Conservation (phyloP, 2,797 vertebrate genomes). For the Cyprinodon diabolis region DNA sequence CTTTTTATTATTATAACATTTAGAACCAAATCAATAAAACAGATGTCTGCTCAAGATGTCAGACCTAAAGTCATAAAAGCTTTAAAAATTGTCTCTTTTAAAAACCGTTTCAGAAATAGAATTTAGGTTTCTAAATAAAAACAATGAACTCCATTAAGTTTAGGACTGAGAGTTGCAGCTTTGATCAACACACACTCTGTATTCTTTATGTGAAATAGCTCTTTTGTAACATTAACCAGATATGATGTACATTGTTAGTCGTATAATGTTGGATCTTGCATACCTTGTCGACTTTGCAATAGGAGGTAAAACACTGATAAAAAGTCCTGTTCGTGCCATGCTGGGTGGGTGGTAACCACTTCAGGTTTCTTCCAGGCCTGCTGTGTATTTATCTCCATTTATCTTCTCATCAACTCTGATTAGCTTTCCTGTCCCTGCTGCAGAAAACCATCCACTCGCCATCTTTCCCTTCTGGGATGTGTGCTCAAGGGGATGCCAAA, state of each 20-base stretch:
- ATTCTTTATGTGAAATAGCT: too few species aligned
- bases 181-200: background rate
- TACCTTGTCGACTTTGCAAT: too few species aligned
- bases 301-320: too few species aligned
- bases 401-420: conserved; percentile 2
- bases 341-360: background rate
- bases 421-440: background rate
- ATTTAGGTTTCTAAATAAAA: too few species aligned
- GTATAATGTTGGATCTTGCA: too few species aligned
- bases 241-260: too few species aligned
- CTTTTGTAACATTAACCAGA: too few species aligned
- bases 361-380: too few species aligned
- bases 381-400: background rate
- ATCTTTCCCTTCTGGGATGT: background rate
- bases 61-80: background rate
- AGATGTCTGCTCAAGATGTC: background rate
- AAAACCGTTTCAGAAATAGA: too few species aligned
- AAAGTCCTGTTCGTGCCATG: background rate
- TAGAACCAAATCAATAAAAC: background rate
- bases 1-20: background rate
- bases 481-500: background rate
- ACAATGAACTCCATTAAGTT: too few species aligned
- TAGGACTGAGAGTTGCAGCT: too few species aligned
- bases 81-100: background rate
- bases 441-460: background rate